Evolutionary conservation across 2,888 invertebrate genomes (phyloP).

Genomic region (Morpho helenor): DNA sequence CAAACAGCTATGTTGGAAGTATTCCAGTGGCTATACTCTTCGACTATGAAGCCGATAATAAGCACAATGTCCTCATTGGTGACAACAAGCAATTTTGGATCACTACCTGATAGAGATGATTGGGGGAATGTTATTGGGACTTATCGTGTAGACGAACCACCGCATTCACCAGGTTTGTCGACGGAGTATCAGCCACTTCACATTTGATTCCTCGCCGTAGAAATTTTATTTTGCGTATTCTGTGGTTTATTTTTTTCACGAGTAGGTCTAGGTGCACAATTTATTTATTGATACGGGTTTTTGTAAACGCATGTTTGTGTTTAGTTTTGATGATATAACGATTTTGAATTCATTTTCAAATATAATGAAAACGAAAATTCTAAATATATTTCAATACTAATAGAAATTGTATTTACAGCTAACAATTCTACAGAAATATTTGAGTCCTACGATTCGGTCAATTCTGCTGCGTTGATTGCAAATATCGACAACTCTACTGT

Average conservation of each 20-base stretch:
- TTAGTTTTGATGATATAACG: conserved; percentile 16
- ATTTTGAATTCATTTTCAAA: neutral
- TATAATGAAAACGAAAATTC: neutral
- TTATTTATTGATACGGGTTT: conserved; percentile 30
- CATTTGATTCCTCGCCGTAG: conserved; percentile 54
- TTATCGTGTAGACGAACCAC: conserved; percentile 76
- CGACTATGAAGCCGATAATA: conserved; percentile 69
- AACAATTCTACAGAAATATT: conserved; percentile 67
- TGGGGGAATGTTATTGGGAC: conserved; percentile 73
- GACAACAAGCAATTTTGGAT: conserved; percentile 52
- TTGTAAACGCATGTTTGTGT: conserved; percentile 28
- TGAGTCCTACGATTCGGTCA: conserved; percentile 79
- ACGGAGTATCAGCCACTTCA: conserved; percentile 65
- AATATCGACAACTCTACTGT: conserved; percentile 79
- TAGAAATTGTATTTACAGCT: conserved; percentile 46
- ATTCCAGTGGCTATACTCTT: conserved; percentile 72
- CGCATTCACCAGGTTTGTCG: conserved; percentile 77
- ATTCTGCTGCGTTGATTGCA: conserved; percentile 79
- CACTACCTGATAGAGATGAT: conserved; percentile 61
- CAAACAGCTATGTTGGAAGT: conserved; percentile 75
- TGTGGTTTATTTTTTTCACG: conserved; percentile 36
- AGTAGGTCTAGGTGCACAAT: conserved; percentile 41
- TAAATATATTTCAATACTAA: neutral
- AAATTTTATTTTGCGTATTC: conserved; percentile 63
- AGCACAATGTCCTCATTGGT: conserved; percentile 60